Evolutionary conservation across 1,140 invertebrate species (phyloP).

Genomic region (Formica selysi): DNA sequence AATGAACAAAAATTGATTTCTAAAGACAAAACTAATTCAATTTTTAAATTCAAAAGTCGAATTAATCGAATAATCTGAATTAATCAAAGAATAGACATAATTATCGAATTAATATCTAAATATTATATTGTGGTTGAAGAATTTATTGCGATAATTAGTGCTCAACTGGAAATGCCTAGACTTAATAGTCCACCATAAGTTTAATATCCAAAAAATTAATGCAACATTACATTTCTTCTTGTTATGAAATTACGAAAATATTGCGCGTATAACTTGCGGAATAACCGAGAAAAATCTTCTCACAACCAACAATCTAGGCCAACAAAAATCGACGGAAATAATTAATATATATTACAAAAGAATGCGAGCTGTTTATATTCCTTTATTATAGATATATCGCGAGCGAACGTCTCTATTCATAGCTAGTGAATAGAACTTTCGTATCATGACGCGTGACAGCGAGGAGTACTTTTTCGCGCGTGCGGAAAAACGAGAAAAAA

Average conservation of each 20-base stretch:
- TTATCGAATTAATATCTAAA: not conserved
- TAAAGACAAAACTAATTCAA: not conserved
- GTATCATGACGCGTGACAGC: conserved; percentile 43
- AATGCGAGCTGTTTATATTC: not conserved
- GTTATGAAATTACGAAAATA: not conserved
- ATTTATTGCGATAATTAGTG: not conserved
- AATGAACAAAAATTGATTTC: not conserved
- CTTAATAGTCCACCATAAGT: not conserved
- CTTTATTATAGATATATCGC: conserved; percentile 26
- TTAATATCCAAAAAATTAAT: not conserved
- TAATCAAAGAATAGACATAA: not conserved
- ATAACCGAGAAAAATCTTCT: not conserved
- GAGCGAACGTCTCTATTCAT: conserved; percentile 21
- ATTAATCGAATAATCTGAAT: conserved; percentile 5
- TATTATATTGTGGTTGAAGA: not conserved
- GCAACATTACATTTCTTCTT: not conserved
- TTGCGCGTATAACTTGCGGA: not conserved
- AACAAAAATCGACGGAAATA: conserved; percentile 6
- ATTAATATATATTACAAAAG: conserved; percentile 31
- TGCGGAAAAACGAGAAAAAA: conserved; percentile 34
- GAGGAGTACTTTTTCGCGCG: conserved; percentile 35
- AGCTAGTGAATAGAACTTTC: conserved; percentile 37
- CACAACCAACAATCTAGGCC: too few species aligned
- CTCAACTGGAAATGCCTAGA: not conserved
- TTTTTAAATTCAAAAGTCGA: not conserved